Percentiles rank a stretch among this genome's conserved stretches.
These are phyloP conservation scores for Peromyscus attwateri DNA, from an alignment of 2,797 vertebrate species.

Conservation along the genomic window DNA sequence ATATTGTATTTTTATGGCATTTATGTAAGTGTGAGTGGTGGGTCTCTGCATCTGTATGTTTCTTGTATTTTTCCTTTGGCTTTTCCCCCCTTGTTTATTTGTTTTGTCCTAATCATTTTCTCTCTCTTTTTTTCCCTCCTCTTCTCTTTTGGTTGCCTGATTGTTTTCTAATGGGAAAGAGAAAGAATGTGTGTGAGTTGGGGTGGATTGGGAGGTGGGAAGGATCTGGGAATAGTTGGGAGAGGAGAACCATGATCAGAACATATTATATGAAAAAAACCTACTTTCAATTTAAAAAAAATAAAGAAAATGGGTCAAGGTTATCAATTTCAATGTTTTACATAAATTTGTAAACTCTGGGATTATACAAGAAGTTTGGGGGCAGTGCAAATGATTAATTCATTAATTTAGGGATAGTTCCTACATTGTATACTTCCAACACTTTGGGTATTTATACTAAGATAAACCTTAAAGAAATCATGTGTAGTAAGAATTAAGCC, in stretches of 20 bases:
- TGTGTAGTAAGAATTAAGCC: neutral
- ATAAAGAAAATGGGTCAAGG: neutral
- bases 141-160: too few species aligned
- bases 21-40: neutral
- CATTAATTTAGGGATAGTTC: neutral
- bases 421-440: neutral
- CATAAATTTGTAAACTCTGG: neutral
- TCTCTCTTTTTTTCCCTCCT: neutral
- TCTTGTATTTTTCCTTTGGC: neutral
- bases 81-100: neutral
- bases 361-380: neutral
- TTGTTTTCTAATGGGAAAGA: neutral
- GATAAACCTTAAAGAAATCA: neutral
- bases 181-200: neutral
- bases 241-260: neutral
- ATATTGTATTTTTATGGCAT: neutral
- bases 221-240: neutral
- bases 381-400: conserved; percentile 2
- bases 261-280: neutral
- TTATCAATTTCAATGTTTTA: conserved; percentile 37
- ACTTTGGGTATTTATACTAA: neutral
- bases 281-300: neutral
- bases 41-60: neutral
- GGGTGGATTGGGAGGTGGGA: neutral
- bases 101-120: neutral